These are phyloP conservation scores for Invenusta paracnida DNA, from an alignment of 2,888 invertebrate genomes.

Conservation along the genomic window DNA sequence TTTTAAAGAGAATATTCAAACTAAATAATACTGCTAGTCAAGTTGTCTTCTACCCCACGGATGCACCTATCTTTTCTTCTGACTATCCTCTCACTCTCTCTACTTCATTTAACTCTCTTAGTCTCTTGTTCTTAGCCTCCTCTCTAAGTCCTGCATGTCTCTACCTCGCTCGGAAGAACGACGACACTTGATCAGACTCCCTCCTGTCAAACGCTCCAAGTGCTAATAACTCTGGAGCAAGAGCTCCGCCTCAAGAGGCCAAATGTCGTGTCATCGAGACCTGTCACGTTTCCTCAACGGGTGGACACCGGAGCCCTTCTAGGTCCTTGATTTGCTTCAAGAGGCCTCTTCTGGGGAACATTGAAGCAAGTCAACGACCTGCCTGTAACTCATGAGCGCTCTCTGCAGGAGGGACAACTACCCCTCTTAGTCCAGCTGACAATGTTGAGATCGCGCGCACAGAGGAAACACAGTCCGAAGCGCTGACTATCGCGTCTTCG, in stretches of 20 bases:
- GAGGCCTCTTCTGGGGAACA: not conserved
- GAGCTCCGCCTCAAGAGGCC: constrained; percentile 18
- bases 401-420: not conserved
- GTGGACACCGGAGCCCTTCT: not conserved
- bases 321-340: not conserved
- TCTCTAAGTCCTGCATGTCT: not conserved
- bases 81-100: not conserved
- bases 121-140: too few species aligned
- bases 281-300: constrained; percentile 18
- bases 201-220: constrained; percentile 15
- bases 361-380: constrained; percentile 12
- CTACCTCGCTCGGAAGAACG: too few species aligned
- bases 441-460: not conserved
- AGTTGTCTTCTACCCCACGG: not conserved
- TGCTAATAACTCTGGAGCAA: constrained; percentile 3
- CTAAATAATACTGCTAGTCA: too few species aligned
- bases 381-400: constrained; percentile 15
- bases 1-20: too few species aligned
- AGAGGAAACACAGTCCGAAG: not conserved
- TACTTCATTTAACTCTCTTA: not conserved
- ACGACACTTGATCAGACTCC: constrained; percentile 8
- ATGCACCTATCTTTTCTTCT: not conserved
- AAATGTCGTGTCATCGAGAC: constrained; percentile 18
- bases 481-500: too few species aligned
- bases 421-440: constrained; percentile 16